Evolutionary conservation across 2,888 invertebrate genomes (phyloP).

Genomic region (Drosophila eohydei): DNA sequence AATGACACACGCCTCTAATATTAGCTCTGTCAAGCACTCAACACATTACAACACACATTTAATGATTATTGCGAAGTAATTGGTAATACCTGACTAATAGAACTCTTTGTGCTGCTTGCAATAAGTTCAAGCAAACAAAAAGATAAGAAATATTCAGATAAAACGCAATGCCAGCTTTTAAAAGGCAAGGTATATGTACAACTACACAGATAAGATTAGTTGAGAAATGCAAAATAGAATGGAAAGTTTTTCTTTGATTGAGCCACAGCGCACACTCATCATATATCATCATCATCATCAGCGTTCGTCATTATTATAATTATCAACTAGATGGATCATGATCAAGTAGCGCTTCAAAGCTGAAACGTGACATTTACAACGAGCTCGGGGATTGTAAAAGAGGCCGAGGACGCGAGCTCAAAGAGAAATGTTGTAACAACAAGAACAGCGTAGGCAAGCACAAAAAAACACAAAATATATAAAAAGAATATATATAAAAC

Average conservation of each 20-base stretch:
- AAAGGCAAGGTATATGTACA: slow-evolving; percentile 3
- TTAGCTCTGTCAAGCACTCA: background rate
- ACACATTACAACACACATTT: background rate
- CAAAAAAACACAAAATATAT: slow-evolving; percentile 26
- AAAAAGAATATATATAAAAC: background rate
- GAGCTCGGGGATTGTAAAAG: slow-evolving; percentile 61
- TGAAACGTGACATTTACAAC: slow-evolving; percentile 57
- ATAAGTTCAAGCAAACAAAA: background rate
- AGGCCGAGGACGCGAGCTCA: slow-evolving; percentile 54
- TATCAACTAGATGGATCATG: slow-evolving; percentile 42
- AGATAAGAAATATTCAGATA: background rate
- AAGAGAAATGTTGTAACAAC: slow-evolving; percentile 54
- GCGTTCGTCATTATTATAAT: slow-evolving; percentile 20
- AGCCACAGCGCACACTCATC: slow-evolving; percentile 35
- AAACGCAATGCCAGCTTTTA: background rate
- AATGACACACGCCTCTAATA: background rate
- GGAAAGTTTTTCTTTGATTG: slow-evolving; percentile 27
- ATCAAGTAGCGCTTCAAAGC: slow-evolving; percentile 51
- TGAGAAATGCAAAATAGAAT: slow-evolving; percentile 18
- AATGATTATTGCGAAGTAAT: slow-evolving; percentile 2
- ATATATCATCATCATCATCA: slow-evolving; percentile 14
- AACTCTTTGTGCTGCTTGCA: background rate
- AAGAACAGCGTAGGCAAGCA: slow-evolving; percentile 63
- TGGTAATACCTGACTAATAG: slow-evolving; percentile 12
- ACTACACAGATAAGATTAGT: slow-evolving; percentile 17